Evolutionary conservation across 92 coral and sea anemone genomes (phyloP), one percentile per base, ranked within the genome.

Genomic region (Isaurus tuberculatus): DNA sequence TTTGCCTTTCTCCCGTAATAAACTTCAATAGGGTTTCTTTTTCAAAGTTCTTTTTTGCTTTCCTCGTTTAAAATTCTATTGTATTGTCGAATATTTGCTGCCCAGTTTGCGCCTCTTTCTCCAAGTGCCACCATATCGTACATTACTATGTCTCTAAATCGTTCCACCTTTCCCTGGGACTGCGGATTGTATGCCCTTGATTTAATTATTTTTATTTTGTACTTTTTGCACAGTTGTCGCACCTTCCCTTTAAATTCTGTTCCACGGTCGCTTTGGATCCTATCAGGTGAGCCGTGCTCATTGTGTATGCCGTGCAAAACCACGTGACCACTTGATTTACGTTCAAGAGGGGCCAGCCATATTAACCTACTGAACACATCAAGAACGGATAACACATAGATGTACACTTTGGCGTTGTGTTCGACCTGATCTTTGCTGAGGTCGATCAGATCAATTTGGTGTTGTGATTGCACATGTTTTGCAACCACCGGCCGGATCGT

Each of bases 131-230:
- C 42, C 42, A 36, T 36, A 36, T 36, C 42, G 3, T 36, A 36
- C 42, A 36, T 36, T 36, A 36, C 42, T 36, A 3, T 36, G 42
- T 36, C 42, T 36, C 42, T 68, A 42, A 32, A 19, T 23, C 75
- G 60, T 65, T 86, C 86, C 2, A 71, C 82, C 26, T 80, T 86
- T 9, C 84, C 88, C 29, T 72, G 90, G 1, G 86, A 80, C 42
- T 80, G 77, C 8, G 83, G 86, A 53, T 71, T 77, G 19, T 86
- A 79, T 9, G 85, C 73, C 10, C 81, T 68, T 70, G 44, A 46
- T 44, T 79, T 86, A 44, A 65, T 78, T 27, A 86, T 40, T 71
- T 79, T 86, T 42, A 20, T 84, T 66, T 84, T 84, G 22, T 8
- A 40, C 43, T 37, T 5, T 3, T 58, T 27, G 25, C 80, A 79